phyloP scores from a whole-genome alignment of 2,888 invertebrate genomes.

The Blastobasis lacticolella region DNA sequence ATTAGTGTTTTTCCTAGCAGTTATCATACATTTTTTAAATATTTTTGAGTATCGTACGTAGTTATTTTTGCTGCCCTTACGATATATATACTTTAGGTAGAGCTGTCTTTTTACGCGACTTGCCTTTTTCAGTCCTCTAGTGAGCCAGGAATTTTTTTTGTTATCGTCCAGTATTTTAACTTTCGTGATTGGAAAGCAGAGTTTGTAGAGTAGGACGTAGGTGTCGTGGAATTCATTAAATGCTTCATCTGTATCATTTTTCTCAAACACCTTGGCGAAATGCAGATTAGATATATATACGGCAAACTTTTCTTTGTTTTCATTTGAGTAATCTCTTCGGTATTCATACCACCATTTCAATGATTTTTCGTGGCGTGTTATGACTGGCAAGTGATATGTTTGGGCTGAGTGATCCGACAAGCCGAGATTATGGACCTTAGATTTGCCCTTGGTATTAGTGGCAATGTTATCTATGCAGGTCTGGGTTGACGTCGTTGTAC shows the following conservation, averaged over 20 bases:
- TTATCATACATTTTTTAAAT: not conserved
- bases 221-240: not conserved
- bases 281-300: not conserved
- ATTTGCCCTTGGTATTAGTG: not conserved
- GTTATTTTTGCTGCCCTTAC: not conserved
- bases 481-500: not conserved
- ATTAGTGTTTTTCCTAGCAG: not conserved
- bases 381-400: not conserved
- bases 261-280: not conserved
- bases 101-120: not conserved
- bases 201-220: not conserved
- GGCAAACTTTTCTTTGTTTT: not conserved
- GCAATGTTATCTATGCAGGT: constrained; percentile 2
- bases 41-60: not conserved
- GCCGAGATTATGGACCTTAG: not conserved
- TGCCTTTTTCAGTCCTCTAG: not conserved
- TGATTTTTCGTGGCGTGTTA: not conserved
- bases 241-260: not conserved
- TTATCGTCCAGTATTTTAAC: too few relatives aligned
- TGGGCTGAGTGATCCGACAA: constrained; percentile 2
- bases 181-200: not conserved
- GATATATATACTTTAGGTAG: not conserved
- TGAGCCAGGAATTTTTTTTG: too few relatives aligned
- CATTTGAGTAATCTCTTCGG: not conserved
- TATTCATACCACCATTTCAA: not conserved